Conservation (phyloP, 2,113 vertebrate species). For the Stegostoma tigrinum region DNA sequence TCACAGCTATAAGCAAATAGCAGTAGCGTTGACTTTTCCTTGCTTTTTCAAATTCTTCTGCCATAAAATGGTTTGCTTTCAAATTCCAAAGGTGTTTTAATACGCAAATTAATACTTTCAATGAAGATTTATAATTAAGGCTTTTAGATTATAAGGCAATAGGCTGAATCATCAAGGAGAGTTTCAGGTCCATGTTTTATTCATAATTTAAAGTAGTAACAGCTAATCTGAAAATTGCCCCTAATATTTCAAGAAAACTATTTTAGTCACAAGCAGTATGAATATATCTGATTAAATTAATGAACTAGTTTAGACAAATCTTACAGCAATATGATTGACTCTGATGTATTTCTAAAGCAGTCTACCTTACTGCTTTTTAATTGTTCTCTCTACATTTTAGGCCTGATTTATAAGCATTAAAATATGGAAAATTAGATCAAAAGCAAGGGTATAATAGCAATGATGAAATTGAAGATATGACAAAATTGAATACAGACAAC, state of each 20-base stretch:
- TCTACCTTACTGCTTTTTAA: not conserved
- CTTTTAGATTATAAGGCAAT: not conserved
- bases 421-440: not conserved
- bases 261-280: not conserved
- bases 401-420: conserved; percentile 5
- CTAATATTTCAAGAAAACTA: not conserved
- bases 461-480: not conserved
- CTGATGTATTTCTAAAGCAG: not conserved
- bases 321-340: not conserved
- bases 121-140: not conserved
- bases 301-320: not conserved
- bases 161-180: not conserved
- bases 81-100: not conserved
- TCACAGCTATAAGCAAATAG: not conserved
- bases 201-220: not conserved
- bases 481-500: not conserved
- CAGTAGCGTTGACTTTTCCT: not conserved
- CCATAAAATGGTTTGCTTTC: not conserved
- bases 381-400: conserved; percentile 7
- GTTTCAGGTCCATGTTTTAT: not conserved
- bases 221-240: not conserved
- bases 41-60: not conserved
- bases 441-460: not conserved
- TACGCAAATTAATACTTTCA: not conserved
- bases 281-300: not conserved